Conservation (phyloP, 1,140 invertebrate species). For the Sogatella furcifera region DNA sequence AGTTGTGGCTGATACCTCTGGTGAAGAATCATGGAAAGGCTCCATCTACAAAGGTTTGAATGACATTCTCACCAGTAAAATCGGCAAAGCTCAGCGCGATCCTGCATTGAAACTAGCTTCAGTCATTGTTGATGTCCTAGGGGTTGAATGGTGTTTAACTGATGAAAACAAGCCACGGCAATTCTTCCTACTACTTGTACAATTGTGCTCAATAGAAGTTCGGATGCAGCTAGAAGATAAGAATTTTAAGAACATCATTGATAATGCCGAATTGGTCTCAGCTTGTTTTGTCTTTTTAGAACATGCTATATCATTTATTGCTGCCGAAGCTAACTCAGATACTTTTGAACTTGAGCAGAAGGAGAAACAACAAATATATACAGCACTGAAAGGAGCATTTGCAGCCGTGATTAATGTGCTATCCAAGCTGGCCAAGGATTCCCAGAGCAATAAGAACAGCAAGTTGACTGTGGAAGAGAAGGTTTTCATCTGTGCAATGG, state of each 20-base stretch:
- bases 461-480: conserved; percentile 47
- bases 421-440: conserved; percentile 40
- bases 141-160: conserved; percentile 68
- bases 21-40: conserved; percentile 62
- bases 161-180: conserved; percentile 69
- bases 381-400: conserved; percentile 82
- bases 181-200: conserved; percentile 72
- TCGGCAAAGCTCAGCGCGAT: conserved; percentile 76
- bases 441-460: conserved; percentile 52
- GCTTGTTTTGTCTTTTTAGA: conserved; percentile 79
- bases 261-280: conserved; percentile 62
- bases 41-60: conserved; percentile 64
- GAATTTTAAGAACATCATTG: conserved; percentile 57
- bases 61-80: conserved; percentile 76
- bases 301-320: conserved; percentile 66
- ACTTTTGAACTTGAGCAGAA: conserved; percentile 75
- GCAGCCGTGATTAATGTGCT: conserved; percentile 67
- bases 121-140: conserved; percentile 66
- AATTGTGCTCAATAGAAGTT: conserved; percentile 81
- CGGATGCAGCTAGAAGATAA: conserved; percentile 85
- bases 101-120: conserved; percentile 74
- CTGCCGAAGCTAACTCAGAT: conserved; percentile 41
- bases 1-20: conserved; percentile 44
- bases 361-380: conserved; percentile 81
- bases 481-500: conserved; percentile 68